phyloP scores from a whole-genome alignment of 53 echinoderm and acorn worm species.

The Crossaster papposus region DNA sequence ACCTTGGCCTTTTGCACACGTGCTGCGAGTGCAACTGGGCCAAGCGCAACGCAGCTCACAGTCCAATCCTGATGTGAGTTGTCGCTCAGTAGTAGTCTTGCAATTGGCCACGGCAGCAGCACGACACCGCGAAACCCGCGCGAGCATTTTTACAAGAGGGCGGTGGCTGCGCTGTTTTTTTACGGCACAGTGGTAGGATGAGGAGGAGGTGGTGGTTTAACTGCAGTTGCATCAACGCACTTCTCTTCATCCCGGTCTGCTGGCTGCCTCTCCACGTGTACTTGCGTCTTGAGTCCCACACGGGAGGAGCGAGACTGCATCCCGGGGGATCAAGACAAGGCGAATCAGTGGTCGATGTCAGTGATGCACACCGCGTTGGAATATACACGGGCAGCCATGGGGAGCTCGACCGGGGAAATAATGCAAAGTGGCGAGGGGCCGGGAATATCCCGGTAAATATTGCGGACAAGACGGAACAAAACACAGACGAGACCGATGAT shows the following conservation, averaged over 20 bases:
- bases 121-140: no score
- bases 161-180: no score
- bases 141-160: no score
- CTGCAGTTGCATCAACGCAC: conserved; percentile 7
- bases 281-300: not conserved
- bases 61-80: not conserved
- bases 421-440: not conserved
- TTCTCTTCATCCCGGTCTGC: conserved; percentile 10
- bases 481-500: not conserved
- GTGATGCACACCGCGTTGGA: not conserved
- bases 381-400: not conserved
- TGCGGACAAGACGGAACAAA: not conserved
- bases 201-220: not conserved
- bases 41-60: not conserved
- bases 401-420: not conserved
- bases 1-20: not conserved
- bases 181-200: not conserved
- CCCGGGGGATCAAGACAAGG: not conserved
- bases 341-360: not conserved
- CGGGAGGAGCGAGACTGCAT: not conserved
- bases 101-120: not conserved
- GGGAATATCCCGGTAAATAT: not conserved
- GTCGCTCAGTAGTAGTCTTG: not conserved
- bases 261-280: conserved; percentile 33
- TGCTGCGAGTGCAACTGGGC: not conserved